phyloP scores from a whole-genome alignment of 2,113 vertebrate species.

The Cottus gobio region DNA sequence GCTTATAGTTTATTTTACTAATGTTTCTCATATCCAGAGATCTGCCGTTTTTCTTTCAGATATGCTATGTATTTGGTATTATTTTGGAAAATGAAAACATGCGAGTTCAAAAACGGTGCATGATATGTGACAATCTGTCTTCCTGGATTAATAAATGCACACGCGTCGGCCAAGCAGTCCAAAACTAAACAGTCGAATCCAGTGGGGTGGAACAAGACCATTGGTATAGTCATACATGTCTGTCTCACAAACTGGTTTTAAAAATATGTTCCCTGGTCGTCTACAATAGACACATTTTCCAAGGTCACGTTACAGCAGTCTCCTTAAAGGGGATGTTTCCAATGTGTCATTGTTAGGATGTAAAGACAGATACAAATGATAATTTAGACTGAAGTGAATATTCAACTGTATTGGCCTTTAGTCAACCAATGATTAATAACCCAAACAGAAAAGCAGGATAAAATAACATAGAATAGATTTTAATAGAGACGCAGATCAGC shows the following conservation, averaged over 20 bases:
- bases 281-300: conserved; percentile 26
- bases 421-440: neutral
- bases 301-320: conserved; percentile 40
- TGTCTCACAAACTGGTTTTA: neutral
- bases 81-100: neutral
- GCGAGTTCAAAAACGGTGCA: neutral
- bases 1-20: neutral
- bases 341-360: neutral
- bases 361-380: conserved; percentile 1
- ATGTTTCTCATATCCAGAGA: neutral
- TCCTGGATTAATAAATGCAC: neutral
- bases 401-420: neutral
- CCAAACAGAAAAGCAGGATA: neutral
- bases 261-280: neutral
- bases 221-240: neutral
- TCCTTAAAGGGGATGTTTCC: conserved; percentile 67
- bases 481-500: neutral
- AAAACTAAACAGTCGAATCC: neutral
- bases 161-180: neutral
- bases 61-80: neutral
- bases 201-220: neutral
- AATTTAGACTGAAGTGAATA: neutral
- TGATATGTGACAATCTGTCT: neutral
- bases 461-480: neutral
- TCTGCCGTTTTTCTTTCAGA: neutral